Evolutionary conservation across 2,888 invertebrate genomes (phyloP).

Genomic region (Macaria liturata): DNA sequence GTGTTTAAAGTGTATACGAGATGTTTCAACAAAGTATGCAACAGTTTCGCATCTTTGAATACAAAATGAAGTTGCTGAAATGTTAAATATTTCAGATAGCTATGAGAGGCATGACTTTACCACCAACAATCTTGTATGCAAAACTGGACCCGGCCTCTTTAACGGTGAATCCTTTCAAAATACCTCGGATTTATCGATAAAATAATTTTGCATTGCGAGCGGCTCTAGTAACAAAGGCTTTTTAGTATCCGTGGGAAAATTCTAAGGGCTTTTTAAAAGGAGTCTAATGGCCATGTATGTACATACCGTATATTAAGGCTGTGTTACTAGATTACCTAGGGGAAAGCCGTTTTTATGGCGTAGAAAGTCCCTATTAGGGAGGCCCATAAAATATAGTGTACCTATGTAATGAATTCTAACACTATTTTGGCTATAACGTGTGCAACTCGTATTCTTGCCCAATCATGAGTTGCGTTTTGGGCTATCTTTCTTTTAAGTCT

Average conservation of each 20-base stretch:
- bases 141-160: slow-evolving; percentile 10
- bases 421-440: background rate
- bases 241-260: slow-evolving; percentile 72
- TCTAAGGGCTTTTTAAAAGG: slow-evolving; percentile 66
- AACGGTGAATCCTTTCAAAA: slow-evolving; percentile 21
- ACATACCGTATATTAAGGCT: slow-evolving; percentile 57
- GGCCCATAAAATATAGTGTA: slow-evolving; percentile 13
- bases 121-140: slow-evolving; percentile 21
- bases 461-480: too few species aligned
- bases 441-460: too few species aligned
- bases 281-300: slow-evolving; percentile 52
- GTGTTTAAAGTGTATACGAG: too few species aligned
- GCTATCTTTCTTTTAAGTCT: too few species aligned
- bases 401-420: slow-evolving; percentile 9
- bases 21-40: too few species aligned
- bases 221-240: slow-evolving; percentile 59
- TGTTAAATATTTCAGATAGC: slow-evolving; percentile 1
- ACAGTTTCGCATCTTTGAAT: background rate
- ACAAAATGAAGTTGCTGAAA: slow-evolving; percentile 2
- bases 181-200: slow-evolving; percentile 51
- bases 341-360: slow-evolving; percentile 21
- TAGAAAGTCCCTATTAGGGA: slow-evolving; percentile 14
- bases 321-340: slow-evolving; percentile 56
- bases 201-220: slow-evolving; percentile 41
- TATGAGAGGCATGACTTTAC: background rate